Evolutionary conservation across 2,888 invertebrate genomes (phyloP), one percentile per base, ranked within the genome.

Genomic region (Griposia aprilina): DNA sequence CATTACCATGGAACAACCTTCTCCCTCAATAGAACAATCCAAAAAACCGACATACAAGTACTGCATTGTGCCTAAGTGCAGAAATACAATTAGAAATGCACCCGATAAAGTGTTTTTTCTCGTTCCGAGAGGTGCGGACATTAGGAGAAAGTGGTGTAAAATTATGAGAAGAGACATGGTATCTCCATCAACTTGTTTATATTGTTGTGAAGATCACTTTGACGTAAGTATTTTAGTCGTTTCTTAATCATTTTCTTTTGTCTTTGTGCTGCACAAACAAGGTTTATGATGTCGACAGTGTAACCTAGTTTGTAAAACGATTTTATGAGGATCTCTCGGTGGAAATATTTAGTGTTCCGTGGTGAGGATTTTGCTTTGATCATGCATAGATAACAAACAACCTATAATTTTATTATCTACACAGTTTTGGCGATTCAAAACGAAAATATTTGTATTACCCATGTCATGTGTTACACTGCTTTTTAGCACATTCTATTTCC

Each of bases 41-140:
- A 67, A 67, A 50, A 67, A 50, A 67, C 66, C 48, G 17, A 20
- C 48, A 5, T 50, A 67, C 26, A 67, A 50, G 11, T 67, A 67
- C 10, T 67, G 66, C 3, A 50, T 67, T 26, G 66, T 50, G n/a
- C 66, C 66, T 26, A 26, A 50, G 7, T 52, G 36, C 52, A 52
- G 13, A 23, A 60, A 60, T 23, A 71, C 59, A 23, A 15, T 48
- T 15, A 60, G 45, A 23, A 71, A 30, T 48, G 45, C 71, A 30
- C 71, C 71, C 8, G 23, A 30, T 30, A 60, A 71, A 71, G 59
- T 71, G 30, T 71, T 71, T 60, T 71, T 70, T 60, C 15, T n/a
- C 8, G 60, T 60, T 0, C 71, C 71, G 6, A 45, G 71, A 30
- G 71, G 60, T 8, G 30, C 6, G 13, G 30, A 71, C 2, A 17